These are phyloP conservation scores for Brachyhypopomus occidentalis DNA, from an alignment of 2,113 vertebrate species.

Conservation along the genomic window DNA sequence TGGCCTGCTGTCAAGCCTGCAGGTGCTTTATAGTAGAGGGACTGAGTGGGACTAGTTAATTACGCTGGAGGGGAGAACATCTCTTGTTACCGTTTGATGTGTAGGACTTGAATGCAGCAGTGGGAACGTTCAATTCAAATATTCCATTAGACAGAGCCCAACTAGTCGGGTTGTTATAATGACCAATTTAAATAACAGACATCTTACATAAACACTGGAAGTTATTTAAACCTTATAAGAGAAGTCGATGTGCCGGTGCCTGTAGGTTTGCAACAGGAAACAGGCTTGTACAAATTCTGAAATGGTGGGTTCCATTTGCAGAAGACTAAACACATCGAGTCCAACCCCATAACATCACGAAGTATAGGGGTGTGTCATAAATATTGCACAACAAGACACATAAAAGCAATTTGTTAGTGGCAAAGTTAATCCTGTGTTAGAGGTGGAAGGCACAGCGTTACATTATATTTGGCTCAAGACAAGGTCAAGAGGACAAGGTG, in stretches of 20 bases:
- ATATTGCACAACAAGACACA: not conserved
- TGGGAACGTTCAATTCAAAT: constrained; percentile 68
- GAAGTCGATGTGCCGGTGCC: not conserved
- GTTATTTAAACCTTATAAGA: not conserved
- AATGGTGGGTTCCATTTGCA: not conserved
- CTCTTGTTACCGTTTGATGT: constrained; percentile 70
- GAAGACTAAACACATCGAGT: not conserved
- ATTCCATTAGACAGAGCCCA: constrained; percentile 60
- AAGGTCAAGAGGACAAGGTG: no score
- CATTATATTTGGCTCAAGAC: no score
- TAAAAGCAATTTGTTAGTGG: not conserved
- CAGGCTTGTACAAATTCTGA: not conserved
- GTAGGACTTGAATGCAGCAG: constrained; percentile 60
- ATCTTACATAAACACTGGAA: constrained; percentile 17
- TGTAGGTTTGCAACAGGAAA: not conserved
- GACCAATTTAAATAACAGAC: constrained; percentile 43
- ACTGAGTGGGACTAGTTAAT: constrained; percentile 66
- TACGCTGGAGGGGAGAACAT: constrained; percentile 45
- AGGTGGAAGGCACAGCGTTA: no score
- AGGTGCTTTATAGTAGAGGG: constrained; percentile 75
- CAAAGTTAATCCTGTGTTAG: not conserved
- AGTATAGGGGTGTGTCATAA: no score
- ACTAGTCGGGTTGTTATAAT: constrained; percentile 31
- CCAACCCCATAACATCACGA: not conserved
- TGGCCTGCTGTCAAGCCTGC: constrained; percentile 70